phyloP scores from a whole-genome alignment of 2,113 vertebrate species.

The Lagopus leucura region DNA sequence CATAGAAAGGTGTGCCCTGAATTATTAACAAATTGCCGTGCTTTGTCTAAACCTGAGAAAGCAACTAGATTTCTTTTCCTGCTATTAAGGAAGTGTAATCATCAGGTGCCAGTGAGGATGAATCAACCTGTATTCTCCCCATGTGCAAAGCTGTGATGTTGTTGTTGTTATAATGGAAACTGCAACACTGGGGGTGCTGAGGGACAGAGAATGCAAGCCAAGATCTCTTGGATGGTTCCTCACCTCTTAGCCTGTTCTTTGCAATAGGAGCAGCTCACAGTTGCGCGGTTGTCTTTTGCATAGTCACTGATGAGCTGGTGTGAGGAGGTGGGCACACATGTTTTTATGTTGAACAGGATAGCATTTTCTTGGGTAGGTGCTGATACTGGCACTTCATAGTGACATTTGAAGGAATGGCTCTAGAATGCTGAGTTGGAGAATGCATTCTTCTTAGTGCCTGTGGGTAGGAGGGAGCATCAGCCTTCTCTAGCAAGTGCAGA shows the following conservation, averaged over 20 bases:
- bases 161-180: not conserved
- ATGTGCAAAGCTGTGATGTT: not conserved
- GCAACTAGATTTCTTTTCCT: not conserved
- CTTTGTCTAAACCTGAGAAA: not conserved
- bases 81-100: not conserved
- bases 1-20: not conserved
- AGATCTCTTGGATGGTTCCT: not conserved
- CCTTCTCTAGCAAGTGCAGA: not conserved
- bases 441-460: not conserved
- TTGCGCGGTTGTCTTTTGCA: not conserved
- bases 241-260: not conserved
- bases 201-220: not conserved
- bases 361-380: not conserved
- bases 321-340: rapidly evolving
- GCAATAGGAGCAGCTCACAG: not conserved
- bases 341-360: not conserved
- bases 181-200: not conserved
- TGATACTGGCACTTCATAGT: not conserved
- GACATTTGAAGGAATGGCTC: not conserved
- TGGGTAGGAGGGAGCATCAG: not conserved
- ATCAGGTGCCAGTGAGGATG: not conserved
- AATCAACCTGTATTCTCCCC: not conserved
- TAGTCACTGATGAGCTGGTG: not conserved
- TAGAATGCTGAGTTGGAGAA: not conserved
- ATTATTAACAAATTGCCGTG: not conserved